Evolutionary conservation across 2,888 invertebrate genomes (phyloP), one percentile per base, ranked within the genome.

Genomic region (Philereme transversata): DNA sequence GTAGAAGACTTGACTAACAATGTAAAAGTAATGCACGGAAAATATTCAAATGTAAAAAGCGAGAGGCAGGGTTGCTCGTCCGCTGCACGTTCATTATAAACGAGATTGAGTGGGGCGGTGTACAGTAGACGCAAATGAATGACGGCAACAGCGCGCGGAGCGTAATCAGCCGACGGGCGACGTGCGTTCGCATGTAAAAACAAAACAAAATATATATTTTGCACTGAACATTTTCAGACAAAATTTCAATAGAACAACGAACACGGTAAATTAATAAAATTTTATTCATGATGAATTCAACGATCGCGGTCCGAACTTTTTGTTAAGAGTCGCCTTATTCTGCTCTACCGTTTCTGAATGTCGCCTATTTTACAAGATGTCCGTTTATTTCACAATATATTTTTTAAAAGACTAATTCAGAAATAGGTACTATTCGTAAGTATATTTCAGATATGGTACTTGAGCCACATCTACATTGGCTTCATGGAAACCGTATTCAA

Each of bases 101-200:
- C 86, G 86, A 88, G 87, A 89, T 88, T 88, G 90, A 90, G 88
- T 84, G 82, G 86, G 86, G 86, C 83, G 83, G 81, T 79, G 86
- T 78, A 73, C 79, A 70, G 71, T 78, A 83, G 83, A 84, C 84
- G 81, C 84, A 87, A 90, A 89, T 90, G 90, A 90, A 88, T 87
- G 89, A 87, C 89, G 82, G 83, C 78, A 82, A 84, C 83, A 81
- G 79, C 78, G 82, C 76, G 78, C 77, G 75, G 50, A 59, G 78
- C 81, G 88, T 88, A 90, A 90, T 90, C 88, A 89, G 87, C 81
- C 84, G 83, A 72, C 87, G 76, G 82, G 78, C 83, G 84, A 83
- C 81, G 81, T 82, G 83, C 83, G 82, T 82, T 84, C 77, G 77
- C 78, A 77, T 83, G 83, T 77, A 78, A 83, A 86, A 86, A 88